These are phyloP conservation scores for Serilophus lunatus DNA, from an alignment of 2,113 vertebrate genomes.

Conservation along the genomic window DNA sequence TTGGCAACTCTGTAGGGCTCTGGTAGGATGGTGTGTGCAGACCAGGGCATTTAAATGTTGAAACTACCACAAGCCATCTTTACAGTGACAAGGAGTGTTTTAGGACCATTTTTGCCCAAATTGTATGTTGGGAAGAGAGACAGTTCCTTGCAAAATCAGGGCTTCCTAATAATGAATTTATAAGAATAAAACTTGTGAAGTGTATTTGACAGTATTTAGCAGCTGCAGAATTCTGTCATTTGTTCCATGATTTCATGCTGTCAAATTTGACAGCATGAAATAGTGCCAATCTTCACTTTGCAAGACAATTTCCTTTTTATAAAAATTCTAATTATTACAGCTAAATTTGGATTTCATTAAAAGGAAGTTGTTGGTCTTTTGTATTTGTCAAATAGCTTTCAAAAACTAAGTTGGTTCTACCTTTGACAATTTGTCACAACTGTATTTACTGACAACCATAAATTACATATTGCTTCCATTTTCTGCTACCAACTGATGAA, in stretches of 20 bases:
- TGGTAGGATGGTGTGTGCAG: not conserved
- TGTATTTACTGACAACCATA: not conserved
- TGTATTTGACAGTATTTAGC: conserved; percentile 54
- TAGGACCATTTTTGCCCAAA: not conserved
- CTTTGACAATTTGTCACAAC: conserved; percentile 36
- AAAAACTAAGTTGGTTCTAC: conserved; percentile 31
- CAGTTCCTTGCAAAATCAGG: not conserved
- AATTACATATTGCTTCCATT: not conserved
- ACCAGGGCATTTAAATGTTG: not conserved
- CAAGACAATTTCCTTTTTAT: conserved; percentile 56
- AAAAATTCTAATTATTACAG: conserved; percentile 51
- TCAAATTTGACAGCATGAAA: conserved; percentile 54
- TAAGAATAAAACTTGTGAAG: conserved; percentile 28
- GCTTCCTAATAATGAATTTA: conserved; percentile 1
- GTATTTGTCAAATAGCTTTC: conserved; percentile 20
- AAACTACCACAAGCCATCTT: not conserved
- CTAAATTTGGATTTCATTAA: conserved; percentile 51
- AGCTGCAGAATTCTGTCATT: conserved; percentile 33
- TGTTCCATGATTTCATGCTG: conserved; percentile 50
- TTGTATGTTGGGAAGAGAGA: not conserved
- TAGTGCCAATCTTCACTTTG: conserved; percentile 14
- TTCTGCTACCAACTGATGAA: not conserved
- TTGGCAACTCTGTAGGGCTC: not conserved
- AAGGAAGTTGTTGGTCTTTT: conserved; percentile 38
- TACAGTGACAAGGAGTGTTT: not conserved